Evolutionary conservation across 2,797 vertebrate genomes (phyloP), one percentile per base, ranked within the genome.

Genomic region (Tokudaia tokunoshimensis): DNA sequence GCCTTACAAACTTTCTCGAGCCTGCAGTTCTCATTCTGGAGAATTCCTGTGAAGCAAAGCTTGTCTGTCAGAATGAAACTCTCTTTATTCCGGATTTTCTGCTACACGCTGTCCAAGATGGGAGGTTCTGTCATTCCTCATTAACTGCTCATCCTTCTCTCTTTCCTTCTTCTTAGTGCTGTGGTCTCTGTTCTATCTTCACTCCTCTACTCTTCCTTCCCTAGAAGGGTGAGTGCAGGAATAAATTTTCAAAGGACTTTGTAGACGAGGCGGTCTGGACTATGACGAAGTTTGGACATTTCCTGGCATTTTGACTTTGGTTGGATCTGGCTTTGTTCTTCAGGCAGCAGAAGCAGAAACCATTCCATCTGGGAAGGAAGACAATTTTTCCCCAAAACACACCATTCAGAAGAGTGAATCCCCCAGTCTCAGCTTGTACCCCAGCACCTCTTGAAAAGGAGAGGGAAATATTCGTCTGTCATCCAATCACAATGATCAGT

Each of bases 1-100:
- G 98, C 97, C 57, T 97, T 97, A 99, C 98, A 94, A 84, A 97
- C 96, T 47, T 89, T 80, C 41, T 80, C 41, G 57, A 97, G 90
- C 97, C 93, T 52, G 92, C 94, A 97, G 85, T 75, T 95, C 55
- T 20, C 79, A 70, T 96, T 96, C 96, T 92, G 95, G 95, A 97
- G 91, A 84, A 91, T 79, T 96, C 95, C 82, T 95, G 83, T 41
- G 13, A 72, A 74, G 67, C 89, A 1, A 86, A 86, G 47, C 50
- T 93, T 94, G 96, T 98, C 88, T 63, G 90, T 88, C 80, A 94
- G 94, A 94, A 97, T 7, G 70, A 75, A 94, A 93, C 67, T 59
- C 17, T 85, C 91, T 41, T 75, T 31, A 31, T 80, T 93, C 15
- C 24, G 37, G 92, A 5, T 90, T 83, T 74, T 94, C 95, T 92